Evolutionary conservation across 2,888 invertebrate species (phyloP).

Genomic region (Melanargia galathea): DNA sequence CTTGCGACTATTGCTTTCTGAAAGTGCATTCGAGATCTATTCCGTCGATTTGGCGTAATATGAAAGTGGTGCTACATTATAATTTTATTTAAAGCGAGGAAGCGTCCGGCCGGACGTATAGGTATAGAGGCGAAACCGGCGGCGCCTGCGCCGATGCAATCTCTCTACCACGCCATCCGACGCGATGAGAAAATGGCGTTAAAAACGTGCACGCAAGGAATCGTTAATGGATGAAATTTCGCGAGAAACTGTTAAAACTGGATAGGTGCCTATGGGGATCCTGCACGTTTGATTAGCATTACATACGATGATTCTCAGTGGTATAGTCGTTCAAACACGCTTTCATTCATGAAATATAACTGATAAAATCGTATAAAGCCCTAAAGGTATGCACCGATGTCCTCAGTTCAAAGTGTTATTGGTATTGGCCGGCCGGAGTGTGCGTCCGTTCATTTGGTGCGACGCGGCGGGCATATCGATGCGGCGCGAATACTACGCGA

Average conservation of each 20-base stretch:
- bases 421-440: slow-evolving; percentile 69
- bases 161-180: slow-evolving; percentile 55
- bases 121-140: slow-evolving; percentile 59
- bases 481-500: slow-evolving; percentile 65
- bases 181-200: slow-evolving; percentile 66
- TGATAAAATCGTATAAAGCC: slow-evolving; percentile 62
- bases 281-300: not conserved
- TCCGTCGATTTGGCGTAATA: slow-evolving; percentile 43
- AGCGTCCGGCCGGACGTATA: slow-evolving; percentile 66
- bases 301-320: not conserved
- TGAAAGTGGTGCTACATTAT: slow-evolving; percentile 66
- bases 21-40: no score
- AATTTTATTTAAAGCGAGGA: slow-evolving; percentile 77
- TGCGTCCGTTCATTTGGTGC: slow-evolving; percentile 78
- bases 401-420: slow-evolving; percentile 64
- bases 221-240: slow-evolving; percentile 62
- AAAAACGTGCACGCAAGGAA: slow-evolving; percentile 62
- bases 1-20: slow-evolving; percentile 29
- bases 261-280: not conserved
- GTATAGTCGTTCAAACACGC: slow-evolving; percentile 30
- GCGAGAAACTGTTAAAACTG: slow-evolving; percentile 42
- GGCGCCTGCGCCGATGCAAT: slow-evolving; percentile 71
- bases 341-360: slow-evolving; percentile 51
- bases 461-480: slow-evolving; percentile 79
- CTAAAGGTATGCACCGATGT: slow-evolving; percentile 59